phyloP scores from a whole-genome alignment of 2,797 vertebrate genomes.

The Etheostoma nigrum region DNA sequence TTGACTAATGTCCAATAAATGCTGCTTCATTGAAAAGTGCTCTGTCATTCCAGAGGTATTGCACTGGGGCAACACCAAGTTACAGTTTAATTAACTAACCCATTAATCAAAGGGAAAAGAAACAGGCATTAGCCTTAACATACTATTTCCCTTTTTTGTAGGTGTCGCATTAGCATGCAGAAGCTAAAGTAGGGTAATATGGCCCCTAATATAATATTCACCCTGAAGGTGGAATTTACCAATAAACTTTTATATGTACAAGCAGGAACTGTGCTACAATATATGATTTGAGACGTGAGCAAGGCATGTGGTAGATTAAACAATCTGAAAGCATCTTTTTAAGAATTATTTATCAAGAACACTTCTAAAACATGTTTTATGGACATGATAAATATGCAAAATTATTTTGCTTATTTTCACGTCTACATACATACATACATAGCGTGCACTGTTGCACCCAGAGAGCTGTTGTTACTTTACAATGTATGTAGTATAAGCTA shows the following conservation, averaged over 20 bases:
- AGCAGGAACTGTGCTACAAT: neutral
- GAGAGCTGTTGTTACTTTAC: no score
- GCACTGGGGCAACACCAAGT: slow-evolving; percentile 21
- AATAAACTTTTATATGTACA: slow-evolving; percentile 5
- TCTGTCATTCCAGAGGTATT: slow-evolving; percentile 7
- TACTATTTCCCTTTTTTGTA: slow-evolving; percentile 8
- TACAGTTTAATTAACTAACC: slow-evolving; percentile 35
- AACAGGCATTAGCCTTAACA: slow-evolving; percentile 12
- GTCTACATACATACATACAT: neutral
- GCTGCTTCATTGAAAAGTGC: slow-evolving; percentile 13
- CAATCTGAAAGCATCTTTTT: neutral
- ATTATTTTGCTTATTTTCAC: neutral
- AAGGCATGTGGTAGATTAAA: neutral
- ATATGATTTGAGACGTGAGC: neutral
- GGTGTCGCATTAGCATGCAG: slow-evolving; percentile 11
- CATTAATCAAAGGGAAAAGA: slow-evolving; percentile 39
- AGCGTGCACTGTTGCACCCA: no score
- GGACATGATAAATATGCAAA: neutral
- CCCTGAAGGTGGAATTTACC: neutral
- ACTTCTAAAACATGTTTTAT: neutral
- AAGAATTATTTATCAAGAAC: neutral
- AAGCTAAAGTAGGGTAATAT: slow-evolving; percentile 4
- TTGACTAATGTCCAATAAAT: slow-evolving; percentile 21
- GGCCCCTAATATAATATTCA: neutral
- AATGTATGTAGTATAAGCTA: no score